These are phyloP conservation scores for Macrosiphum euphorbiae DNA, from an alignment of 2,888 invertebrate species.

Conservation along the genomic window DNA sequence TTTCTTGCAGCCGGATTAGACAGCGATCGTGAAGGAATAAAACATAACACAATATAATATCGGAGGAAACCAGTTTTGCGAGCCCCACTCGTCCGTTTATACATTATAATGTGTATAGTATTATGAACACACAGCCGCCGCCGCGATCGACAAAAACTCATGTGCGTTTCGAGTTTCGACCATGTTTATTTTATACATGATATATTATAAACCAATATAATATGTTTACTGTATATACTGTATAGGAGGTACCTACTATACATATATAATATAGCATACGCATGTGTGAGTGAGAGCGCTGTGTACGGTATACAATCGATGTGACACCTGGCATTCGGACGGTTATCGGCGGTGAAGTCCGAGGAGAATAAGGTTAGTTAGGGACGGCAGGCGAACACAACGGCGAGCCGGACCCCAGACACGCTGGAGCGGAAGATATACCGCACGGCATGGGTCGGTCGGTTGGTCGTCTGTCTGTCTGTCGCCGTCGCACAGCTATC, in stretches of 20 bases:
- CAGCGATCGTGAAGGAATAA: background rate
- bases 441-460: slow-evolving; percentile 22
- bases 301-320: slow-evolving; percentile 36
- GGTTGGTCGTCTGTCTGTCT: background rate
- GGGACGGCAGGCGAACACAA: slow-evolving; percentile 41
- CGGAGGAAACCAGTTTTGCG: slow-evolving; percentile 49
- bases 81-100: background rate
- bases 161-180: background rate
- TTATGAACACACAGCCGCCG: background rate
- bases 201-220: background rate
- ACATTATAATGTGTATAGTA: background rate
- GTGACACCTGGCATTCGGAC: slow-evolving; percentile 62
- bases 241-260: background rate
- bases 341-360: slow-evolving; percentile 57
- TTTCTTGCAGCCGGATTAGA: background rate
- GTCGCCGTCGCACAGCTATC: background rate
- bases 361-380: slow-evolving; percentile 63
- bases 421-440: slow-evolving; percentile 61
- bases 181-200: too few species aligned
- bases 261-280: background rate
- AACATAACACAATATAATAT: background rate
- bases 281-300: background rate
- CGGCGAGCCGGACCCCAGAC: slow-evolving; percentile 46
- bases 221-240: background rate
- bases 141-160: slow-evolving; percentile 46